Evolutionary conservation across 2,797 vertebrate genomes (phyloP).

Genomic region (Novumbra hubbsi): DNA sequence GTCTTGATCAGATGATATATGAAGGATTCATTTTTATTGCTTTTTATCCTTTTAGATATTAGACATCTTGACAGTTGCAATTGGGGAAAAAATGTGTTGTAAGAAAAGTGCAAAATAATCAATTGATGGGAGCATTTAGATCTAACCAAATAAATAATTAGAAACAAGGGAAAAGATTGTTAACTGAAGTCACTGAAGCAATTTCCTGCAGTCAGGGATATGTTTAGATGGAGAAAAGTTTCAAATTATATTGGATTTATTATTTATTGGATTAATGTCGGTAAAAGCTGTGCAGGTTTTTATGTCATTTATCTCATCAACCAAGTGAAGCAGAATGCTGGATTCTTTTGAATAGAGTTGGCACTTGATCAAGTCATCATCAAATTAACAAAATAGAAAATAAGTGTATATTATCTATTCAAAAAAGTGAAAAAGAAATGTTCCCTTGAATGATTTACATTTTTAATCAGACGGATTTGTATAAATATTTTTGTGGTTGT

Average conservation of each 20-base stretch:
- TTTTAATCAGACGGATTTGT: slow-evolving; percentile 75
- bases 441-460: slow-evolving; percentile 73
- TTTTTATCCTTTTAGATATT: slow-evolving; percentile 1
- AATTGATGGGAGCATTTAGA: slow-evolving; percentile 9
- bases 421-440: slow-evolving; percentile 48
- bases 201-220: slow-evolving; percentile 82
- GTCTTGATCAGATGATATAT: slow-evolving; percentile 81
- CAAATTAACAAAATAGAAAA: slow-evolving; percentile 52
- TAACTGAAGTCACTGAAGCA: slow-evolving; percentile 82
- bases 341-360: slow-evolving; percentile 75
- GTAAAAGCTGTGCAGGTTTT: background rate
- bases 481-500: slow-evolving; percentile 82
- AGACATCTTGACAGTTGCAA: background rate
- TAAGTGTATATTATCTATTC: slow-evolving; percentile 46
- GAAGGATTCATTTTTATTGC: slow-evolving; percentile 81
- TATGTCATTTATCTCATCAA: slow-evolving; percentile 2
- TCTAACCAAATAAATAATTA: background rate
- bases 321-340: slow-evolving; percentile 76
- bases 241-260: slow-evolving; percentile 19
- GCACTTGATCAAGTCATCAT: slow-evolving; percentile 77
- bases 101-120: background rate
- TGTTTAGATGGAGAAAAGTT: slow-evolving; percentile 71
- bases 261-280: background rate
- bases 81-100: slow-evolving; percentile 2
- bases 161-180: slow-evolving; percentile 56